Evolutionary conservation across 2,113 vertebrate genomes (phyloP).

Genomic region (Antennarius striatus): DNA sequence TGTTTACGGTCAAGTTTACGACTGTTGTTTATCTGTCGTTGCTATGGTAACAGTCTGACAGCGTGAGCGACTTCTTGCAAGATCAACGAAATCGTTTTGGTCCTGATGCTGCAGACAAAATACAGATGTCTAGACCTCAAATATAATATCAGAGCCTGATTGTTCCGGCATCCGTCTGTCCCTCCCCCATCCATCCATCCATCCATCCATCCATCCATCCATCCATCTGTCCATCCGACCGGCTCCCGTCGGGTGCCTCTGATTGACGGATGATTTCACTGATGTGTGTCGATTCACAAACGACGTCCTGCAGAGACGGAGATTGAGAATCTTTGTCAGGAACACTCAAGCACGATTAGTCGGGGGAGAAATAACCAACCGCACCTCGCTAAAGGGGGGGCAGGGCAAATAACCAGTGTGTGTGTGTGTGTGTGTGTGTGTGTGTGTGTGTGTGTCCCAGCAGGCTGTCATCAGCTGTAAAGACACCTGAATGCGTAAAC

Average conservation of each 20-base stretch:
- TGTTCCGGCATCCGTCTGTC: too few relatives aligned
- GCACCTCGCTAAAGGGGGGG: not conserved
- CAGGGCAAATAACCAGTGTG: conserved; percentile 26
- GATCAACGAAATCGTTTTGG: too few relatives aligned
- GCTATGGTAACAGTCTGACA: not conserved
- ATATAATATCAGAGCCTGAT: too few relatives aligned
- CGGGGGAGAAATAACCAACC: conserved; percentile 44
- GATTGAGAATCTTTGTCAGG: conserved; percentile 50
- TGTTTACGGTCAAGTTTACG: too few relatives aligned
- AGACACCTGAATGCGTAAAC: conserved; percentile 6
- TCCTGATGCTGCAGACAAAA: too few relatives aligned
- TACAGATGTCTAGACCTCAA: too few relatives aligned
- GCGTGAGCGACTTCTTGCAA: not conserved
- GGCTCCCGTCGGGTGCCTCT: not conserved
- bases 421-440: conserved; percentile 32
- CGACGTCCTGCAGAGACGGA: conserved; percentile 48
- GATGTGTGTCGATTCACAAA: conserved; percentile 47
- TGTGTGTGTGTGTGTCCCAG: conserved; percentile 14
- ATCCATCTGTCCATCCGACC: not conserved
- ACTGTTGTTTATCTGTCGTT: too few relatives aligned
- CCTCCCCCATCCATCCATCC: too few relatives aligned
- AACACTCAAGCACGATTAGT: conserved; percentile 49
- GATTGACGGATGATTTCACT: not conserved
- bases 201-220: not conserved
- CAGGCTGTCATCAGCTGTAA: conserved; percentile 25